Conservation (phyloP, 2,113 vertebrate genomes). For the Saimiri boliviensis region DNA sequence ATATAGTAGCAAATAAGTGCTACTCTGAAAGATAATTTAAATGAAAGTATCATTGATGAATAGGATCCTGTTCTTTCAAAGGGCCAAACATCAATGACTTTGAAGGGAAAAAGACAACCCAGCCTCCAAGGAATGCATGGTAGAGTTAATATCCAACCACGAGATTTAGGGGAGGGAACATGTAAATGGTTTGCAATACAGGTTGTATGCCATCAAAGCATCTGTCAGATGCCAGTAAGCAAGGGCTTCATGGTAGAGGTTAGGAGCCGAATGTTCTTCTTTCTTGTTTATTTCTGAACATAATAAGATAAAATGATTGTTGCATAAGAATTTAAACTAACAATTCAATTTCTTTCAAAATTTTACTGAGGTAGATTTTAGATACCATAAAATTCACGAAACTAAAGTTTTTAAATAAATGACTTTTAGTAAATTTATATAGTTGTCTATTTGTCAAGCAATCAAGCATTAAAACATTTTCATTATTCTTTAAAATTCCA, state of each 20-base stretch:
- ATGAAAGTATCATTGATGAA: neutral
- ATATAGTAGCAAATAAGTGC: neutral
- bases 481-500: neutral
- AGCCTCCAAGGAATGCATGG: neutral
- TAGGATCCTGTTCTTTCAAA: neutral
- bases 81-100: neutral
- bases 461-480: neutral
- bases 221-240: neutral
- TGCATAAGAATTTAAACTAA: neutral
- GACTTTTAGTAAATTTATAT: neutral
- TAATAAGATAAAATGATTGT: neutral
- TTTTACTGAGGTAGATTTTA: neutral
- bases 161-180: neutral
- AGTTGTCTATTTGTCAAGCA: neutral
- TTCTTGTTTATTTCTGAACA: neutral
- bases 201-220: neutral
- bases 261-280: neutral
- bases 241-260: neutral
- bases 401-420: neutral
- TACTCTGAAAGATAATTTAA: neutral
- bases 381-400: neutral
- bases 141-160: neutral
- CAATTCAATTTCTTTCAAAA: neutral
- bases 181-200: neutral
- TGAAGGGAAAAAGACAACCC: neutral